Base-by-base conservation (phyloP, 2,888 invertebrate species). In the Apeira syringaria region DNA sequence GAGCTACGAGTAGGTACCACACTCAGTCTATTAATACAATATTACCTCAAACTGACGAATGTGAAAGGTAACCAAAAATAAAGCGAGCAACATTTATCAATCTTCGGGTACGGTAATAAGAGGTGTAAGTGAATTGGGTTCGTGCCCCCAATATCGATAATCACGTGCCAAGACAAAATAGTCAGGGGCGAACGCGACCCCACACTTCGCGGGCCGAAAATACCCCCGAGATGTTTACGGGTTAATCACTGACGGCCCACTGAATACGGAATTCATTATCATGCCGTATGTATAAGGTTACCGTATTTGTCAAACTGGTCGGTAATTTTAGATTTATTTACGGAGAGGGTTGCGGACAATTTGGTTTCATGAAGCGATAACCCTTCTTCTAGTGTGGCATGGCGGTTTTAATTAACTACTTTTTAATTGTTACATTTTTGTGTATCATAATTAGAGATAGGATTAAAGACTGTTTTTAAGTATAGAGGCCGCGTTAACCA, bases 61-160 rank as follows among this genome's bases (percentile, higher is more conserved):
- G 20, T 9, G 35, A 40, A 33, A 36, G 28, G 37, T 47, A 41
- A 13, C 49, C 31, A 12, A 40, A 45, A 42, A 47, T 37, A 34
- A 30, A 49, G 53, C 53, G 50, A 53, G 17, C 15, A 47, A 37
- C 33, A 51, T 54, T 47, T 71, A 68, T 86, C 85, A 81, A 77
- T 87, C 81, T 68, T 61, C 77, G 68, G 53, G 49, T 51, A 48
- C 54, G 57, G 71, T 72, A 75, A 70, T 77, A 72, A 71, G 68
- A 78, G 72, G 79, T 78, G 77, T 69, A 59, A 70, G 58, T 68
- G 73, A 75, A 82, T 82, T 78, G 78, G 80, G 82, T 64, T 79
- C 84, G 66, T 73, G 84, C 79, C 83, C 84, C 68, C 73, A 66
- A 75, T 78, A 75, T 70, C 67, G 68, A 72, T 84, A 76, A 84